Percentiles rank a stretch among this genome's conserved stretches.
phyloP scores from a whole-genome alignment of 2,797 vertebrate species.

The Oceanodroma leucorhoa region DNA sequence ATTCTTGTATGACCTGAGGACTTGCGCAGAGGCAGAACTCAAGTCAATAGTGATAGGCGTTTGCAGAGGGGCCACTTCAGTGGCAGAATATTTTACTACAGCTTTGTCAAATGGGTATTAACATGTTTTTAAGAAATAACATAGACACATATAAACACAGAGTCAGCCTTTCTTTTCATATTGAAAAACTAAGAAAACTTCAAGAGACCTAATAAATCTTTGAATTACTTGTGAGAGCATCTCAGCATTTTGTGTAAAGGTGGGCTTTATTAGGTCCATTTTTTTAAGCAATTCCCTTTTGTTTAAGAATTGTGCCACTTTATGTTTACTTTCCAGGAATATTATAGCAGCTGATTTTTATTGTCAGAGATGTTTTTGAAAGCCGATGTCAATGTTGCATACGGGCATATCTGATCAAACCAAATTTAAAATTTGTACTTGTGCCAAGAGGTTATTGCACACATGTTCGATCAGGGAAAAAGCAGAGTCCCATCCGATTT shows the following conservation, averaged over 20 bases:
- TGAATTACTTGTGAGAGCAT: neutral
- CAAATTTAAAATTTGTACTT: neutral
- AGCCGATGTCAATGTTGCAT: neutral
- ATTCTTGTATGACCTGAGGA: neutral
- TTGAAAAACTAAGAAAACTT: neutral
- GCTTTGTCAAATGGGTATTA: neutral
- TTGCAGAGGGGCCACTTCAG: neutral
- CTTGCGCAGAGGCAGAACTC: neutral
- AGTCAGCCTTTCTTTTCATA: neutral
- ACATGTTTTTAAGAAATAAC: neutral
- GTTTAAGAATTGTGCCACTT: neutral
- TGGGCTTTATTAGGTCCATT: neutral
- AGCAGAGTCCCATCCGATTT: neutral
- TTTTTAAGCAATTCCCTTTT: neutral
- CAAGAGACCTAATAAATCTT: neutral
- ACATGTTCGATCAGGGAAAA: neutral
- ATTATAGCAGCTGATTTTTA: neutral
- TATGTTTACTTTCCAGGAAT: conserved; percentile 32
- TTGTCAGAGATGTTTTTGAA: neutral
- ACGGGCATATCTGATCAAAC: neutral
- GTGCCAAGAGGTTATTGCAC: neutral
- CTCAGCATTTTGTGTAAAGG: neutral
- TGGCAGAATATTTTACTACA: neutral
- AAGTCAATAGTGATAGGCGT: neutral
- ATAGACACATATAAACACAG: neutral